phyloP scores from a whole-genome alignment of 2,888 invertebrate species.

The Ganaspis brasiliensis region DNA sequence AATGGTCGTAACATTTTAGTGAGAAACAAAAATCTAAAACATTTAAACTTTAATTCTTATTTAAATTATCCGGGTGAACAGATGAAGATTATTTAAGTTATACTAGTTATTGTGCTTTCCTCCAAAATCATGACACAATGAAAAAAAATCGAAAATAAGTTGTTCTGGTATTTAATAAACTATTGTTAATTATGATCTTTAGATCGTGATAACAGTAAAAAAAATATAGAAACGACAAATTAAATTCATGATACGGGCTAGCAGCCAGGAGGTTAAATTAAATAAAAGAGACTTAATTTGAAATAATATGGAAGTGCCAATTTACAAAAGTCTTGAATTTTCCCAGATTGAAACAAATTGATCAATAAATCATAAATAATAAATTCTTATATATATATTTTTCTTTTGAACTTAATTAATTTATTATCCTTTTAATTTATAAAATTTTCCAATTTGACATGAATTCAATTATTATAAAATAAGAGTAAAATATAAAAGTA shows the following conservation, averaged over 20 bases:
- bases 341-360: not conserved
- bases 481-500: too few relatives aligned
- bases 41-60: too few relatives aligned
- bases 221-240: not conserved
- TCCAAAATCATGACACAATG: not conserved
- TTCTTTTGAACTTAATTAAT: not conserved
- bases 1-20: not conserved
- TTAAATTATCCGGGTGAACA: not conserved
- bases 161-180: not conserved
- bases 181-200: not conserved
- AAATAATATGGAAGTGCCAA: too few relatives aligned
- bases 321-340: not conserved
- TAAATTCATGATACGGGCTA: not conserved
- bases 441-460: too few relatives aligned
- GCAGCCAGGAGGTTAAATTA: not conserved
- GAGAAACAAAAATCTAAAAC: not conserved
- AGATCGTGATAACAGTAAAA: not conserved
- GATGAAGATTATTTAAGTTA: not conserved
- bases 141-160: not conserved
- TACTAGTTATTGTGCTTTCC: not conserved
- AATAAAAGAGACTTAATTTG: not conserved
- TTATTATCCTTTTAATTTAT: too few relatives aligned
- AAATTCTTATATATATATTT: not conserved
- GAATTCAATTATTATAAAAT: too few relatives aligned
- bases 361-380: not conserved